Base-by-base conservation (phyloP, 1,140 invertebrate genomes). In the Drosophila sp. region DNA sequence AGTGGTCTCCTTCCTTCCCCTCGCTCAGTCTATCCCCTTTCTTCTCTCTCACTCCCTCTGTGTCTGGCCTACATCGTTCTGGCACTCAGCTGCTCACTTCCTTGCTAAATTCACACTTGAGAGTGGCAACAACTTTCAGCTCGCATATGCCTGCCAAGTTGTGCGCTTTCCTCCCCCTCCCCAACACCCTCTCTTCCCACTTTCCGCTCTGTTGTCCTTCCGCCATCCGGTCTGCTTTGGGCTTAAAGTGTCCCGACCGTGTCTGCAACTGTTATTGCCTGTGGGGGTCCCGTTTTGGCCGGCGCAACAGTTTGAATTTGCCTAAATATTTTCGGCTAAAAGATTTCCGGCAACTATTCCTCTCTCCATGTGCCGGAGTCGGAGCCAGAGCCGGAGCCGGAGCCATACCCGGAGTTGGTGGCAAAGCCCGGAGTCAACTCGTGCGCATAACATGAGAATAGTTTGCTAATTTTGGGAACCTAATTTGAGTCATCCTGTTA, bases 401-500 rank as follows among this genome's bases (percentile, higher is more conserved):
- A 27, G 56, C 34, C 58, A 27, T 2, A 36, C 1, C 38, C 51
- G 6, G 46, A 7, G 8, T 21, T 4, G 13, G 13, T n/a, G 45
- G 45, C 45, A 48, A 5, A n/a, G 21, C 48, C 27, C 11, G 7
- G 53, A 25, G n/a, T 21, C 54, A 46, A 48, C n/a, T 21, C 14
- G 36, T 62, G 57, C 58, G 57, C 66, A 57, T 41, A 63, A 34
- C 69, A 72, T 53, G 62, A 72, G 72, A 57, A 84, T 80, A 84
- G 82, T 86, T 73, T 77, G 71, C 78, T 87, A 87, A 87, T 87
- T 87, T 89, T 36, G 45, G 41, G 40, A 46, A 67, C 72, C 71
- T 82, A 89, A 87, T 87, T 87, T 87, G 78, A 73, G 72, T 82
- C 83, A 87, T 87, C 82, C 82, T 89, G 75, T 87, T 72, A 67